phyloP scores from a whole-genome alignment of 2,113 vertebrate genomes.

The Microtus montanus region DNA sequence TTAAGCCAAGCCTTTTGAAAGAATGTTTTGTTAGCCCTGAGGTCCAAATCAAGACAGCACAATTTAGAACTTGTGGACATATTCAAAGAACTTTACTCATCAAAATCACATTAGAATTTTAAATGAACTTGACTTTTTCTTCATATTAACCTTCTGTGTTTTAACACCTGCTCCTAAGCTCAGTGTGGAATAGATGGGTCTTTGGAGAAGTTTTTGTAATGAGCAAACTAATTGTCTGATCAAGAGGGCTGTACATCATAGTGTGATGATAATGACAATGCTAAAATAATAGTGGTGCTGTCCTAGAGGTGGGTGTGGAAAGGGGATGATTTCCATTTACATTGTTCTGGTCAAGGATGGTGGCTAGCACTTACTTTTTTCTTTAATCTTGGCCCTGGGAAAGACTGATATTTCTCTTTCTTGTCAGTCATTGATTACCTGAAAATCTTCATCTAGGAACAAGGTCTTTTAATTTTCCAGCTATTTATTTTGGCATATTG shows the following conservation, averaged over 20 bases:
- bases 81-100: background rate
- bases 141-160: slow-evolving; percentile 70
- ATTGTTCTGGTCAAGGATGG: too few species aligned
- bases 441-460: background rate
- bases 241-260: background rate
- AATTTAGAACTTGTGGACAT: background rate
- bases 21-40: background rate
- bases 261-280: background rate
- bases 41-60: background rate
- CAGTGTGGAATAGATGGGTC: background rate
- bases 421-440: background rate
- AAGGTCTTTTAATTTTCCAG: background rate
- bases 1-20: slow-evolving; percentile 10
- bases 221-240: background rate
- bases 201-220: slow-evolving; percentile 6
- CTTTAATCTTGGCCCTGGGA: background rate
- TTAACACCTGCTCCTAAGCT: background rate
- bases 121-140: slow-evolving; percentile 70
- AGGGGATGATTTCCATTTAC: background rate
- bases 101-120: slow-evolving; percentile 64
- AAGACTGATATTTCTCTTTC: background rate
- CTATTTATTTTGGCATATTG: background rate
- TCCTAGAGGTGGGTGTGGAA: too few species aligned
- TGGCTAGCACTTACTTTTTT: background rate
- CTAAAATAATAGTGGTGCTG: too few species aligned